These are phyloP conservation scores for Heterodera carotae DNA, from an alignment of 1,140 invertebrate genomes.

Conservation along the genomic window DNA sequence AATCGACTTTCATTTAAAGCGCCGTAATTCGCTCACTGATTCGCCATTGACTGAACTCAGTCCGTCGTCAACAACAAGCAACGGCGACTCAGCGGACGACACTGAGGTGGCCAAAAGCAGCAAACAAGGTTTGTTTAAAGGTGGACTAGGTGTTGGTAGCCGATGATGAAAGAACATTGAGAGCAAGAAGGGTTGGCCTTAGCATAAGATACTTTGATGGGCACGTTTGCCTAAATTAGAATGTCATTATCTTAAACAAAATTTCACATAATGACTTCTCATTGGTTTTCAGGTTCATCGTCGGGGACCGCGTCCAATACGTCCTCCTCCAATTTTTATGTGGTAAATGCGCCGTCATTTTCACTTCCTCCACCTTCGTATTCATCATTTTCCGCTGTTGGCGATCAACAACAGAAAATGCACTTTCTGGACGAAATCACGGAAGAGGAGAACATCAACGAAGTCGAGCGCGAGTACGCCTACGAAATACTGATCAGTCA, in stretches of 20 bases:
- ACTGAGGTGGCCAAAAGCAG: conserved; percentile 19
- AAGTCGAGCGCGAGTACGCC: conserved; percentile 25
- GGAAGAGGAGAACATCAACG: conserved; percentile 26
- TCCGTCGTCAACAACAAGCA: conserved; percentile 26
- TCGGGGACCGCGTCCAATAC: conserved; percentile 14
- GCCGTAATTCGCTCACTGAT: conserved; percentile 29
- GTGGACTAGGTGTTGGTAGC: no score
- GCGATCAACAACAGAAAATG: background rate
- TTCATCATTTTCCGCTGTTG: background rate
- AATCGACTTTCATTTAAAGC: conserved; percentile 7
- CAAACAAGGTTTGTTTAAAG: conserved; percentile 16
- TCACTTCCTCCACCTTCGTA: background rate
- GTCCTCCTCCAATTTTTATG: conserved; percentile 11
- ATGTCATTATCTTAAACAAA: no score
- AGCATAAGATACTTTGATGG: no score
- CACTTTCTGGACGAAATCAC: background rate
- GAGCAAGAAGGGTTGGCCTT: no score
- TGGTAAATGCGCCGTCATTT: background rate
- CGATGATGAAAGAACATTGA: no score
- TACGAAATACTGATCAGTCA: conserved; percentile 18
- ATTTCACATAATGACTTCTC: no score
- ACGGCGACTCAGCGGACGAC: conserved; percentile 28
- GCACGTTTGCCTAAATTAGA: no score
- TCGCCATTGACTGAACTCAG: conserved; percentile 25
- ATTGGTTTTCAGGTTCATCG: background rate